Base-by-base conservation (phyloP, 2,113 vertebrate species). In the Anas platyrhynchos region DNA sequence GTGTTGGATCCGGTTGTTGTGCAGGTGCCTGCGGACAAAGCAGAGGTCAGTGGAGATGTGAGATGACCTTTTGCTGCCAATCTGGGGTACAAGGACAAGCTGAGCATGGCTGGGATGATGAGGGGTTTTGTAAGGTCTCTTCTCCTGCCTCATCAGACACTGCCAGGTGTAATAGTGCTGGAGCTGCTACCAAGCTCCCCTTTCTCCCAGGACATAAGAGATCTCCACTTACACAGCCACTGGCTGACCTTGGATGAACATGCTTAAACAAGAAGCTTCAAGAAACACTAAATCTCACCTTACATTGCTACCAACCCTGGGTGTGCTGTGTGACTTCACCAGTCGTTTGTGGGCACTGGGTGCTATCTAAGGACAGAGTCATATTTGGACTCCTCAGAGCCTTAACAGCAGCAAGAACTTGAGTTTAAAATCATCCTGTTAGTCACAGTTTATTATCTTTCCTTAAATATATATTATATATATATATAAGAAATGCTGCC, bases 1-100 rank as follows among this genome's bases (percentile, higher is more conserved):
- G 75, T 95, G 98, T 93, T 98, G 98, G 98, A 99, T 99, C 86
- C 97, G 98, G 97, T 99, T 99, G 98, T 99, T 99, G 95, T 99
- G 99, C 89, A 99, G 98, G 96, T 99, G 99, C 83, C 99, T 99
- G 98, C 59, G 94, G 91, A 96, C 96, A 95, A 92, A 83, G 87
- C 20, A 67, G 86, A 90, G 16, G 82, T 97, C 94, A 79, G 44
- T 34, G 88, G 68, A 62, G 61, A 9, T 36, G 38, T 13, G 26
- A 25, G 15, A 20, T 59, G 66, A 44, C 2, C 52, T 62, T 36
- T 46, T 16, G 26, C 41, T 58, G 25, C 4, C 27, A n/a, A 16
- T 23, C 41, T 78, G 68, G 86, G 59, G 50, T 9, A 55, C 86
- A 88, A 59, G 27, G 54, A 54, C 25, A 63, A 79, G 29, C 41